Evolutionary conservation across 1,140 invertebrate genomes (phyloP), one percentile per base, ranked within the genome.

Genomic region (Rhizoglyphus robini): DNA sequence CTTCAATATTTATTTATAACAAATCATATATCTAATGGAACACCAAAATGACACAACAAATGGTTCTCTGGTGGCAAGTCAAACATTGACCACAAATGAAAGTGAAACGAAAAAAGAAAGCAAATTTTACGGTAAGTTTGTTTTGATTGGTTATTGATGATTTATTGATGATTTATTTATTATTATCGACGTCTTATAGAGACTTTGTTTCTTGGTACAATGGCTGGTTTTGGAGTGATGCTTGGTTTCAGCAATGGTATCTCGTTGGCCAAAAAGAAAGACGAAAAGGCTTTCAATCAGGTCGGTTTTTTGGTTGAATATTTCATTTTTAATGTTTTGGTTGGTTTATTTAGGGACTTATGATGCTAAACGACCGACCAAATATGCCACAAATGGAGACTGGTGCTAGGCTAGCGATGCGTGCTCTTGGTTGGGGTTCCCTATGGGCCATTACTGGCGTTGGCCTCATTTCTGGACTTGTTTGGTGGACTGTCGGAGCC

Each of bases 401-500:
- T 67, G 90, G 89, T 20, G 82, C 83, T 4, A 78, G 83, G 4
- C 77, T 94, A 65, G 90, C 90, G 1, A 65, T 89, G 34, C 76
- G 86, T 73, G 92, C 92, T 1, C 77, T 96, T 1, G 86, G 84
- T 25, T 88, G 87, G 85, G 91, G 89, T 2, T 88, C 88, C 3
- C 71, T 92, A 1, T 92, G 90, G 76, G 87, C 91, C 0, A 78
- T 90, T 18, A 78, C 84, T 38, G 89, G 90, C 13, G 88, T 88
- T 69, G 81, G 87, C 15, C 72, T 88, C 51, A 76, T 94, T 63
- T 88, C 85, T 74, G 91, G 85, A 76, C 81, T 82, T 13, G 83
- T 93, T 64, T 95, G 89, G 88, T 94, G 93, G 79, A 70, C 90
- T 5, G 84, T 88, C 34, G 90, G 89, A 67, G 89, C 88, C 32